Percentiles rank a stretch among this genome's conserved stretches.
phyloP scores from a whole-genome alignment of 64 coral and sea anemone genomes.

The Stylophora pistillata region DNA sequence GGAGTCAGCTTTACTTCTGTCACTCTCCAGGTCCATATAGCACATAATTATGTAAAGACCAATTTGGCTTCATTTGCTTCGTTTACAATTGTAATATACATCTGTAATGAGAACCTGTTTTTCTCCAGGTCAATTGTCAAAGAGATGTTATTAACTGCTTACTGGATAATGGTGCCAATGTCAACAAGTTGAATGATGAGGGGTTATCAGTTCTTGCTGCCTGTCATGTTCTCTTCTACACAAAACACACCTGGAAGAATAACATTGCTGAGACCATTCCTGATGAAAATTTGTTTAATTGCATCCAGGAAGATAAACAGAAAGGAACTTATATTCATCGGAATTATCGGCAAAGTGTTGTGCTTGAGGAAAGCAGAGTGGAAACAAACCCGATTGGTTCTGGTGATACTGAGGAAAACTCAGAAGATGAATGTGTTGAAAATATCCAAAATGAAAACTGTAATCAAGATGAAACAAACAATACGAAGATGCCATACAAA shows the following conservation, averaged over 20 bases:
- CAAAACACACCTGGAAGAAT: slow-evolving; percentile 99
- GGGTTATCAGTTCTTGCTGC: slow-evolving; percentile 94
- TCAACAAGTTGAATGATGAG: slow-evolving; percentile 98
- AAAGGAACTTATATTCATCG: slow-evolving; percentile 84
- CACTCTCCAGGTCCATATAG: no score
- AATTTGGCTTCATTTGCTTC: no score
- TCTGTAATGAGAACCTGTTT: neutral
- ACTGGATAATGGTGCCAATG: slow-evolving; percentile 96
- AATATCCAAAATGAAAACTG: slow-evolving; percentile 16
- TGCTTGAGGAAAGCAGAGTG: neutral
- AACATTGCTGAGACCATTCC: slow-evolving; percentile 90
- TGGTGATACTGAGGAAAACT: slow-evolving; percentile 9
- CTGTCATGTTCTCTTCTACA: slow-evolving; percentile 97
- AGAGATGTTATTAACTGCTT: slow-evolving; percentile 91
- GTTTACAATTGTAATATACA: no score
- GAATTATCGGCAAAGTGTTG: slow-evolving; percentile 58
- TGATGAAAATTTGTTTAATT: slow-evolving; percentile 89
- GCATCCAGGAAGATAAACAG: slow-evolving; percentile 76
- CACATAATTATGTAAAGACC: no score
- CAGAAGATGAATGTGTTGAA: slow-evolving; percentile 21
- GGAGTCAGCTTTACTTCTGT: no score
- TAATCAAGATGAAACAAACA: neutral
- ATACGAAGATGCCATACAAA: slow-evolving; percentile 21
- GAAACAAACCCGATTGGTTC: neutral
- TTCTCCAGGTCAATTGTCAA: slow-evolving; percentile 89